A percentile compares a stretch with the other conserved stretches of the same genome.
Conservation (phyloP, 35 echinoderm and acorn worm species). For the Apostichopus japonicus region DNA sequence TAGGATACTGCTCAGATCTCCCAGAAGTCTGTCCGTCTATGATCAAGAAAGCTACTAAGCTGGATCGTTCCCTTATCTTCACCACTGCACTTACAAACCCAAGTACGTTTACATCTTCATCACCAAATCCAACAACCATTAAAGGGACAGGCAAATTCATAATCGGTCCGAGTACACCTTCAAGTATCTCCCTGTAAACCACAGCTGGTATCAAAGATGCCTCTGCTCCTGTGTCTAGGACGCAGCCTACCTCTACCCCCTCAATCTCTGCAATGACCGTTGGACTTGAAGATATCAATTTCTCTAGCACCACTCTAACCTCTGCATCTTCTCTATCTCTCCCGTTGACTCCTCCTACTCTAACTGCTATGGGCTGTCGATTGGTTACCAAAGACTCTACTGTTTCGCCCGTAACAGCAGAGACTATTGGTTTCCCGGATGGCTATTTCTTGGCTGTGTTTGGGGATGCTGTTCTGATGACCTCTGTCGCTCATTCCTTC, state of each 20-base stretch:
- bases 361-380: too few species aligned
- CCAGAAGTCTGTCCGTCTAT: not conserved
- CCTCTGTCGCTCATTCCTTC: too few species aligned
- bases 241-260: constrained; percentile 53
- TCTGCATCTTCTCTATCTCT: not conserved
- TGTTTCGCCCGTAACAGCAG: too few species aligned
- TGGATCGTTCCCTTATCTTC: not conserved
- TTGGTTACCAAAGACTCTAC: too few species aligned
- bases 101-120: not conserved
- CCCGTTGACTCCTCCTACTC: too few species aligned
- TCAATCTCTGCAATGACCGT: constrained; percentile 24
- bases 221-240: constrained; percentile 67
- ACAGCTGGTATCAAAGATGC: constrained; percentile 62
- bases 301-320: not conserved
- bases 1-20: not conserved
- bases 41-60: not conserved
- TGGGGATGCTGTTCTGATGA: too few species aligned
- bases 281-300: constrained; percentile 57
- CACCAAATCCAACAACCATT: not conserved
- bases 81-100: not conserved
- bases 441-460: too few species aligned
- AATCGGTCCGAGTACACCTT: not conserved
- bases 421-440: too few species aligned
- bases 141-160: not conserved
- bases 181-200: constrained; percentile 31